A percentile compares a stretch with the other conserved stretches of the same genome.
phyloP scores from a whole-genome alignment of 1,140 invertebrate species.

The Gerris buenoi region DNA sequence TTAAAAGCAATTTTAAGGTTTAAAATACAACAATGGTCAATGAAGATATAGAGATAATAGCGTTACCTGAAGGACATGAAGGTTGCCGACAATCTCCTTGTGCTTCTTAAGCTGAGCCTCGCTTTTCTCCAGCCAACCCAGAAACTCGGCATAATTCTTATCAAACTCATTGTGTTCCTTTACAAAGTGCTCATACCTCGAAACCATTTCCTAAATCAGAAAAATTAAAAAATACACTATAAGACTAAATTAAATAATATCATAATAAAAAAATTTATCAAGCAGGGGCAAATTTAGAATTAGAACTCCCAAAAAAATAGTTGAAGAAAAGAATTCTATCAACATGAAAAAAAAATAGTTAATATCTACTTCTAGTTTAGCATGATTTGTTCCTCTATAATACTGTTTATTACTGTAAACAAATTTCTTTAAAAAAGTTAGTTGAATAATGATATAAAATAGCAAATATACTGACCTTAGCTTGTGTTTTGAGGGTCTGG shows the following conservation, averaged over 20 bases:
- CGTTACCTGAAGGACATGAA: slow-evolving; percentile 50
- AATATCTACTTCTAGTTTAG: no score
- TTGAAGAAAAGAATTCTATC: no score
- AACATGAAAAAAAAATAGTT: no score
- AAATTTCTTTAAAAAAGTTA: no score
- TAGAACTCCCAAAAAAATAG: no score
- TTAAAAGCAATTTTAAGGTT: no score
- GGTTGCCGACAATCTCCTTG: slow-evolving; percentile 74
- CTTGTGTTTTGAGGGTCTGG: slow-evolving; percentile 64
- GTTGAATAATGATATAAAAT: no score
- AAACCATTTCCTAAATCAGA: slow-evolving; percentile 42
- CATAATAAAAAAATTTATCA: not conserved
- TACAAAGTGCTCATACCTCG: slow-evolving; percentile 65
- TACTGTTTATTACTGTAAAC: not conserved
- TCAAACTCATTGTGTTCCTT: slow-evolving; percentile 74
- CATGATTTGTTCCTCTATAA: no score
- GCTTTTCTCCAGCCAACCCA: slow-evolving; percentile 54
- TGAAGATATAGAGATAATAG: no score
- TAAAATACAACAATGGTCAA: no score
- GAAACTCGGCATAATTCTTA: slow-evolving; percentile 54
- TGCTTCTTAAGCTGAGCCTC: slow-evolving; percentile 56
- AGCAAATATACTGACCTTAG: no score
- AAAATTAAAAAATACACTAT: slow-evolving; percentile 1
- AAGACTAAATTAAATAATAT: not conserved
- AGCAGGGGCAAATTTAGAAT: no score